phyloP scores from a whole-genome alignment of 2,113 vertebrate species.

The Mesembrinibis cayennensis region DNA sequence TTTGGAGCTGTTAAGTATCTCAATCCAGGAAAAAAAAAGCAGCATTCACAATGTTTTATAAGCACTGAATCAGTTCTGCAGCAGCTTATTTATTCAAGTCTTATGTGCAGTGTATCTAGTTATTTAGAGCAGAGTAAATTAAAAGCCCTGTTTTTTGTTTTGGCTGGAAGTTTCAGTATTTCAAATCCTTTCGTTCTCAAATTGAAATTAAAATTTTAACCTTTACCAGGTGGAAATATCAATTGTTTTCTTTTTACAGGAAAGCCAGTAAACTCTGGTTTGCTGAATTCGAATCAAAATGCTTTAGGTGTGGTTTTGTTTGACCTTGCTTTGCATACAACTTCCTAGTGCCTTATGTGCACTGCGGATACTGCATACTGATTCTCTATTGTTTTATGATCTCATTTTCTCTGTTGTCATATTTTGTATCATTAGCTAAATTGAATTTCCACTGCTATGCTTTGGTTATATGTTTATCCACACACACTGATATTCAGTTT shows the following conservation, averaged over 20 bases:
- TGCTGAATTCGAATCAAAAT: background rate
- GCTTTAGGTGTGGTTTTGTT: background rate
- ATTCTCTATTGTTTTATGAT: background rate
- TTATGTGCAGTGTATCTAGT: background rate
- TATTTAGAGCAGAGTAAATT: background rate
- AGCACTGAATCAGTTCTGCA: background rate
- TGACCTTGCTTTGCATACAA: background rate
- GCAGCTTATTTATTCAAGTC: background rate
- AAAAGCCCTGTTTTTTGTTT: background rate
- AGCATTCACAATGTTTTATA: background rate
- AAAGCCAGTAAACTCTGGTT: background rate
- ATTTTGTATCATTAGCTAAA: background rate
- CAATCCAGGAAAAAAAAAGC: background rate
- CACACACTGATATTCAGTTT: background rate
- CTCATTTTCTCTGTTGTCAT: background rate
- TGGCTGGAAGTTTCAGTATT: background rate
- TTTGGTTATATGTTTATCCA: background rate
- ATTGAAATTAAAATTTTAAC: background rate
- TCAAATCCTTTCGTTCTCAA: background rate
- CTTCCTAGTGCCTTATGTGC: background rate
- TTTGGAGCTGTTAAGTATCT: background rate
- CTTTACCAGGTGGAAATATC: background rate
- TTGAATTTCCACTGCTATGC: background rate
- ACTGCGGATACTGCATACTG: accelerated
- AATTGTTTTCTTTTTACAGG: background rate